Evolutionary conservation across 2,888 invertebrate species (phyloP), one percentile per base, ranked within the genome.

Genomic region (Coenonympha arcania): DNA sequence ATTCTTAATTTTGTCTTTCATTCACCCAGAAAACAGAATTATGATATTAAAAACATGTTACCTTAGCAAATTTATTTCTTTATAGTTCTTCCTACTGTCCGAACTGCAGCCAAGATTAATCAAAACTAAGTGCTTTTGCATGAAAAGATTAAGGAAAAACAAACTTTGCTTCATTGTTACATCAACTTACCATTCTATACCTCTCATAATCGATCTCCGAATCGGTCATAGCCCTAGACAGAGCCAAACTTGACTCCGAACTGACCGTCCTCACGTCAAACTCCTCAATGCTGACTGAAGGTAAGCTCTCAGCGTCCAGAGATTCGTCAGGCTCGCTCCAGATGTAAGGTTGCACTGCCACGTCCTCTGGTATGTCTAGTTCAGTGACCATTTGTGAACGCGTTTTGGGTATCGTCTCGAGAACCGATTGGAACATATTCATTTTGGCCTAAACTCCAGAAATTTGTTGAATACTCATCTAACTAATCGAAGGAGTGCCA

Each of bases 211-310:
- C 85, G 1, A 84, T 82, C 30, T 85, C 85, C 0, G 84, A 82
- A 30, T 82, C 84, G 0, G 84, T 84, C 76, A 86, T 71, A 3
- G 84, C 85, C 15, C 84, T 67, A 0, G 83, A 83, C 34, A 86
- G 54, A 0, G 82, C 63, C 11, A 82, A 53, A 31, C 79, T 81
- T 1, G 81, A 79, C 39, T 69, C 77, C 0, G 81, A 77, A 41
- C 73, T 78, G 24, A 65, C 40, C 0, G 71, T 68, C 3, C 56
- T 61, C 1, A 58, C 58, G 0, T 72, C 72, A 4, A 57, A 57
- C 6, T 73, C 73, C 0, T 66, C 69, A 11, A 63, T 37, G 33
- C 62, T 67, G n/a, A 58, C 61, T 0, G 69, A 66, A 6, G 68
- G 52, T 2, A 66, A 47, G 54, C 74, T 77, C 37, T 72, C 76